Percentiles rank a stretch among this genome's conserved stretches.
phyloP scores from a whole-genome alignment of 64 coral and sea anemone species.

The Stichodactyla mertensii region DNA sequence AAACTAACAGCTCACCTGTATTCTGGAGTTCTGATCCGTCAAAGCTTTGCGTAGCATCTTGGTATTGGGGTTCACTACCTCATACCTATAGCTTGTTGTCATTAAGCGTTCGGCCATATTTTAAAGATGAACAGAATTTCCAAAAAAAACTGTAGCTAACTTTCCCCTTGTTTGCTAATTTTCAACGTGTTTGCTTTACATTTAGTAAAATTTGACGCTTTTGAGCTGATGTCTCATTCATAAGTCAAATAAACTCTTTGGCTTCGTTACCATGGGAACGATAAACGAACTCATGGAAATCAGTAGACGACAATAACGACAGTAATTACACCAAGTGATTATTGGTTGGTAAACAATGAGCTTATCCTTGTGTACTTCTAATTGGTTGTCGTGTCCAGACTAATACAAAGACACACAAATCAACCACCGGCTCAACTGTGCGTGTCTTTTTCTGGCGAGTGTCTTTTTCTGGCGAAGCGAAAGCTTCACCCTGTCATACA shows the following conservation, averaged over 20 bases:
- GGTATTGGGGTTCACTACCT: conserved; percentile 38
- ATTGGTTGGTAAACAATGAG: conserved; percentile 5
- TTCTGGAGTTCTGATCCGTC: conserved; percentile 33
- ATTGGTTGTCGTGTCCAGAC: background rate
- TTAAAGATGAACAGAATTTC: background rate
- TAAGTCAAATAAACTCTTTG: background rate
- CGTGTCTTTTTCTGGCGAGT: background rate
- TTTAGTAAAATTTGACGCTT: background rate
- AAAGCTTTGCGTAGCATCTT: conserved; percentile 47
- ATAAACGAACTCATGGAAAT: conserved; percentile 40
- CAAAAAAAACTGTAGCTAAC: background rate
- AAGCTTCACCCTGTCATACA: background rate
- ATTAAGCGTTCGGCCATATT: conserved; percentile 39
- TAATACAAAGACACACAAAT: background rate
- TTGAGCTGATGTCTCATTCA: background rate
- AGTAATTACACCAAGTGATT: background rate
- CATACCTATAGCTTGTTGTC: conserved; percentile 51
- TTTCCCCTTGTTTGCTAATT: too few species aligned
- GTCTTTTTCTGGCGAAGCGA: background rate
- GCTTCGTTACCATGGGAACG: conserved; percentile 37
- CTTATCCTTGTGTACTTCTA: background rate
- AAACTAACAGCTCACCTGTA: conserved; percentile 36
- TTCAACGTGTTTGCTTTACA: background rate
- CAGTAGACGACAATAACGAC: conserved; percentile 4
- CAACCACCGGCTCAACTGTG: background rate